These are phyloP conservation scores for Casuarius casuarius DNA, from an alignment of 2,113 vertebrate species.

Conservation along the genomic window DNA sequence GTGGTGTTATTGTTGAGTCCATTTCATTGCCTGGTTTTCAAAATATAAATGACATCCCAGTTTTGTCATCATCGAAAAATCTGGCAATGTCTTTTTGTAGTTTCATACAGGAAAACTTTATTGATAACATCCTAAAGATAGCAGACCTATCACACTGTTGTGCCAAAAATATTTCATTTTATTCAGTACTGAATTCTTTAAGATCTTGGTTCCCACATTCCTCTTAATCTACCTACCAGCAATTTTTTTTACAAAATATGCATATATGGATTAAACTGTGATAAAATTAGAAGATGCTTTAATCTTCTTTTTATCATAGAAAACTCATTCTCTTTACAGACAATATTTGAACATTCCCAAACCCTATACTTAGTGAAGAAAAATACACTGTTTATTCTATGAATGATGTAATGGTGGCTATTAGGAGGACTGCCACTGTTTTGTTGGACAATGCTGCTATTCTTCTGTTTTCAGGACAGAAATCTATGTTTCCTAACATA, in stretches of 20 bases:
- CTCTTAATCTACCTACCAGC: background rate
- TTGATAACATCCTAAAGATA: slow-evolving; percentile 44
- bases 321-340: background rate
- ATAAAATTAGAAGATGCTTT: background rate
- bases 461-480: background rate
- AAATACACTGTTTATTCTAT: background rate
- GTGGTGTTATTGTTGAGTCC: background rate
- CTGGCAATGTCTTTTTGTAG: slow-evolving; percentile 2
- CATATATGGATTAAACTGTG: background rate
- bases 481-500: background rate
- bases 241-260: background rate
- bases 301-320: background rate
- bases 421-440: background rate
- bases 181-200: slow-evolving; percentile 28
- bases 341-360: background rate
- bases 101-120: slow-evolving; percentile 49
- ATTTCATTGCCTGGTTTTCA: background rate
- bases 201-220: slow-evolving; percentile 17
- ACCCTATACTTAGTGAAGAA: background rate
- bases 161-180: slow-evolving; percentile 52
- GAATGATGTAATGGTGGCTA: background rate
- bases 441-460: background rate
- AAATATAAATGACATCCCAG: slow-evolving; percentile 1
- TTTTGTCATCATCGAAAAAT: background rate
- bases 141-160: background rate